phyloP scores from a whole-genome alignment of 2,113 vertebrate genomes.

The Rattus norvegicus region GRCr8 NC_086031.1:107238001-107238500 shows the following conservation, averaged over 20 bases:
- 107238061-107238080: not conserved
- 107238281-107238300: not conserved
- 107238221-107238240: constrained; percentile 3
- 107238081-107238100: not conserved
- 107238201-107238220: not conserved
- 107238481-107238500: not conserved
- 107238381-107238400: constrained; percentile 9
- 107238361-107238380: constrained; percentile 69
- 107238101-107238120: not conserved
- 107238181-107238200: not conserved
- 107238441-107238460: not conserved
- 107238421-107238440: not conserved
- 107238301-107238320: not conserved
- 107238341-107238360: constrained; percentile 41
- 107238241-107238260: not conserved
- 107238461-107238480: not conserved
- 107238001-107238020: not conserved
- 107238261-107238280: not conserved
- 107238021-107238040: not conserved
- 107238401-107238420: constrained; percentile 14
- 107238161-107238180: not conserved
- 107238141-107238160: not conserved
- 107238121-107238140: not conserved
- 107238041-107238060: not conserved
- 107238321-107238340: not conserved